Base-by-base conservation (phyloP, 1,140 invertebrate genomes). In the Scaptomyza montana region DNA sequence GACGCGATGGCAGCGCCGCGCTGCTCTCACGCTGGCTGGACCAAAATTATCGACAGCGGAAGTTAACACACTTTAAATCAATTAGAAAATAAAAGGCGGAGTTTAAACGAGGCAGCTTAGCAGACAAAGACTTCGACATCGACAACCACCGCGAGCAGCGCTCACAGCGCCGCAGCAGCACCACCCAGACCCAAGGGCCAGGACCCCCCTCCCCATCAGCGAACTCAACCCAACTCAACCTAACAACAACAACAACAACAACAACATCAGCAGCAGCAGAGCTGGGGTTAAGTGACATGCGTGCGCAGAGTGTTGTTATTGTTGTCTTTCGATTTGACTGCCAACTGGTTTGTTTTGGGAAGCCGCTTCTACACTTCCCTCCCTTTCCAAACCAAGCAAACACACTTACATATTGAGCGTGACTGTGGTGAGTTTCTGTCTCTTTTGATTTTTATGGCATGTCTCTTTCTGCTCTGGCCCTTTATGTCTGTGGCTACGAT, bases 51-150 rank as follows among this genome's bases (percentile, higher is more conserved):
- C 81, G 89, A 90, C 87, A 90, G 84, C 89, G 87, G 80, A 90
- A 89, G 89, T 90, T 85, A 89, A 89, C 89, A 89, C 85, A 78
- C 79, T 80, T 80, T 90, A 90, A 90, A 90, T 90, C 89, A 90
- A 90, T 90, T 90, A 90, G 80, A 89, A 89, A 84, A 89, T 89
- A 89, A 90, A 78, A 90, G 89, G 89, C 89, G 89, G 89, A 87
- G 89, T 90, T 85, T 90, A 80, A 77, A 78, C 80, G 82, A 57
- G 72, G 12, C 74, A 72, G 63, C 74, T 76, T 76, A 76, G 74
- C 74, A 62, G 73, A 72, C 73, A 76, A 75, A 71, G 73, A 68
- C 65, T 9, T 6, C 12, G 43, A 39, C 47, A 43, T 50, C 60
- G 67, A 25, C 67, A 51, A 65, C 51, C 25, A 56, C 66, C 13